A percentile compares a stretch with the other conserved stretches of the same genome.
Evolutionary conservation across 2,113 vertebrate species (phyloP).

Genomic region (Psophia crepitans): DNA sequence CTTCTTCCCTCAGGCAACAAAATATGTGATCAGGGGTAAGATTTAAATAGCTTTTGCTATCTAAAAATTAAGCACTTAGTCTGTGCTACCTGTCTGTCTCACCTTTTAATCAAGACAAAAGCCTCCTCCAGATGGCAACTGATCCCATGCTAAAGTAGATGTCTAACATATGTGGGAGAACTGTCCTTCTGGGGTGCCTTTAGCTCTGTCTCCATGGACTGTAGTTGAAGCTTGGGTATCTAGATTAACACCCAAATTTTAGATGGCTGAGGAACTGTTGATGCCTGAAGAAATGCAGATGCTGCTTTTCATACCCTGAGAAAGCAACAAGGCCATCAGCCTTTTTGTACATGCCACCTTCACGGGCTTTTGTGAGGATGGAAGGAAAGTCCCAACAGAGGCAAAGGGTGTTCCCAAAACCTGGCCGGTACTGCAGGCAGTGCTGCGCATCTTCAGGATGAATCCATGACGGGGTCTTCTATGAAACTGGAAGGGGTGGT

Average conservation of each 20-base stretch:
- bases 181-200: neutral
- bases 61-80: neutral
- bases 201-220: neutral
- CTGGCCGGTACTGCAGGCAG: neutral
- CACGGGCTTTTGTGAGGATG: neutral
- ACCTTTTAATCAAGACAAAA: neutral
- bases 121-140: neutral
- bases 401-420: neutral
- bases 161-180: neutral
- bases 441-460: neutral
- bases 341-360: fast-evolving
- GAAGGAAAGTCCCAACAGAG: neutral
- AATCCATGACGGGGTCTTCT: fast-evolving
- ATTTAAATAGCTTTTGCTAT: neutral
- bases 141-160: neutral
- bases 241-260: neutral
- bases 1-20: neutral
- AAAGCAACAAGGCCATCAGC: neutral
- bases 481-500: neutral
- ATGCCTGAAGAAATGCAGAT: neutral
- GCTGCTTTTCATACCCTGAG: neutral
- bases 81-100: neutral
- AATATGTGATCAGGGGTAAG: neutral
- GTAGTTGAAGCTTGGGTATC: neutral
- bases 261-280: neutral